phyloP scores from a whole-genome alignment of 2,797 vertebrate species.

The Cichlasoma orientale region DNA sequence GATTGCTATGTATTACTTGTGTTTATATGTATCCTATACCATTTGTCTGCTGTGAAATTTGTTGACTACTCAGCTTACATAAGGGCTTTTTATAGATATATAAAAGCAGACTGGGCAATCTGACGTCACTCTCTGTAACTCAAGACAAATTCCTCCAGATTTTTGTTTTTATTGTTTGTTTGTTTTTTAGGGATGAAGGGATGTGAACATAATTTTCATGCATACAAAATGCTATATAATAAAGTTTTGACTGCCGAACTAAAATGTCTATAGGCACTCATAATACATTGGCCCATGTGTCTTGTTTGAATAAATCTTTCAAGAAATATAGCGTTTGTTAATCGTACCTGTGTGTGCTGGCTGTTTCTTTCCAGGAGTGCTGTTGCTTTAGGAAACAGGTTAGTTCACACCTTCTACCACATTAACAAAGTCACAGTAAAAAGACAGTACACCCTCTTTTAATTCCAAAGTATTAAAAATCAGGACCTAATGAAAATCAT shows the following conservation, averaged over 20 bases:
- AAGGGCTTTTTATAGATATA: conserved; percentile 83
- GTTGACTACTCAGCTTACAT: conserved; percentile 80
- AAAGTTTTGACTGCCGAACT: conserved; percentile 69
- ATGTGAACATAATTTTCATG: conserved; percentile 68
- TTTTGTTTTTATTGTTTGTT: conserved; percentile 47
- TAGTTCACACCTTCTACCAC: not conserved
- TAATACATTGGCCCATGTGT: conserved; percentile 63
- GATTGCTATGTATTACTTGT: conserved; percentile 78
- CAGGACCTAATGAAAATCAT: not conserved
- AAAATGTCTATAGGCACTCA: conserved; percentile 68
- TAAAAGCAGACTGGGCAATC: conserved; percentile 74
- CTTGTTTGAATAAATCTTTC: conserved; percentile 77
- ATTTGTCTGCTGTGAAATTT: conserved; percentile 79
- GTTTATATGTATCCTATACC: conserved; percentile 80
- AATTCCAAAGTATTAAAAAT: not conserved
- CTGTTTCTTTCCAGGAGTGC: conserved; percentile 19
- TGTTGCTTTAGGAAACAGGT: not conserved
- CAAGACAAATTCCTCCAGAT: conserved; percentile 59
- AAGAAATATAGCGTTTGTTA: conserved; percentile 53
- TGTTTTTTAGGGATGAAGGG: conserved; percentile 65
- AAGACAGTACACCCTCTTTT: not conserved
- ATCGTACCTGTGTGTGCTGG: conserved; percentile 4
- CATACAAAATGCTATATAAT: conserved; percentile 71
- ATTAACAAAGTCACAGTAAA: not conserved
- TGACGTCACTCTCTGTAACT: conserved; percentile 68